phyloP scores from a whole-genome alignment of 2,888 invertebrate genomes.

The Lepidochitona cinerea region DNA sequence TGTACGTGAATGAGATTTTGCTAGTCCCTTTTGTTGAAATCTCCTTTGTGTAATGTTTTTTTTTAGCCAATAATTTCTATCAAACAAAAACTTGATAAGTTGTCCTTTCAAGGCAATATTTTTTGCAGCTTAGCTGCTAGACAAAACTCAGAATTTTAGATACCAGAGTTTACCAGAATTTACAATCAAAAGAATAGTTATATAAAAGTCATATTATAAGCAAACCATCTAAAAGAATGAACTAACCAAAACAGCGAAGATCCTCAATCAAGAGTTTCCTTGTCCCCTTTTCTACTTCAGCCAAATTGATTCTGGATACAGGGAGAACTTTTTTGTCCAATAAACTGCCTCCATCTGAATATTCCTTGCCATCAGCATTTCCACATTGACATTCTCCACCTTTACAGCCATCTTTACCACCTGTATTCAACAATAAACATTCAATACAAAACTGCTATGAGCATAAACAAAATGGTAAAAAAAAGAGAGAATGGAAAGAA shows the following conservation, averaged over 20 bases:
- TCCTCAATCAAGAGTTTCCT: slow-evolving; percentile 36
- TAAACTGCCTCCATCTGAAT: slow-evolving; percentile 23
- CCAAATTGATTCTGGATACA: slow-evolving; percentile 12
- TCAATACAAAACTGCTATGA: background rate
- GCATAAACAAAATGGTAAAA: background rate
- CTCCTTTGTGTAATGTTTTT: no score
- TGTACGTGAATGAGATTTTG: no score
- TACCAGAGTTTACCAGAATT: no score
- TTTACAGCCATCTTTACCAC: slow-evolving; percentile 14
- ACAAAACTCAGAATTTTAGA: no score
- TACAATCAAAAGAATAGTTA: no score
- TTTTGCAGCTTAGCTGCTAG: no score
- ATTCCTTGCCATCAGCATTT: slow-evolving; percentile 11
- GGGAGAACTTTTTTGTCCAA: slow-evolving; percentile 25
- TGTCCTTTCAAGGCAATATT: no score
- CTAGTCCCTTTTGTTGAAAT: no score
- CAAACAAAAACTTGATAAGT: no score
- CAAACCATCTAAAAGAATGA: no score
- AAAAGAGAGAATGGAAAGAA: background rate
- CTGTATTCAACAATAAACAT: background rate
- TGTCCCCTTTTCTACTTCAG: slow-evolving; percentile 8
- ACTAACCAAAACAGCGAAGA: slow-evolving; percentile 40
- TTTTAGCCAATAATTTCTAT: no score
- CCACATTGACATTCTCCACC: slow-evolving; percentile 20
- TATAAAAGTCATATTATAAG: no score